phyloP scores from a whole-genome alignment of 2,888 invertebrate genomes.

The Orthonevra nobilis region DNA sequence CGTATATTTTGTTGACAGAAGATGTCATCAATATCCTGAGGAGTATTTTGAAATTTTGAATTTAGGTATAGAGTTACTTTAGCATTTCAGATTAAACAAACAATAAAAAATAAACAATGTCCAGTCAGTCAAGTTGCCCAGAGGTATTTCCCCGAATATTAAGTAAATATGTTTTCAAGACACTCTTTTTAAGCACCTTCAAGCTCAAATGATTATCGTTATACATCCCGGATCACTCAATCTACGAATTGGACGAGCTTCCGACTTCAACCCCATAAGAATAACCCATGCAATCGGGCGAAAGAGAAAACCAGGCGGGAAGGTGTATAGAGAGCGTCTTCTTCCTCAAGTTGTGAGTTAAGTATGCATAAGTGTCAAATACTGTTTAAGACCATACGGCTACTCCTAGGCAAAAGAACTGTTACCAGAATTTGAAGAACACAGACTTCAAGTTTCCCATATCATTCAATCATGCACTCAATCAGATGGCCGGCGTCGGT shows the following conservation, averaged over 20 bases:
- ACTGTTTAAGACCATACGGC: neutral
- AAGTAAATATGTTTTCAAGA: too few species aligned
- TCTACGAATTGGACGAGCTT: slow-evolving; percentile 93
- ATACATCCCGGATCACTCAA: slow-evolving; percentile 96
- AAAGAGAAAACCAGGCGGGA: slow-evolving; percentile 78
- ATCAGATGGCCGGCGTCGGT: slow-evolving; percentile 88
- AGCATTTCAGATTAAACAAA: too few species aligned
- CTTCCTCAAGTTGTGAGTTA: slow-evolving; percentile 81
- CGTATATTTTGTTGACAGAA: neutral
- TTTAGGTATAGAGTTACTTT: too few species aligned
- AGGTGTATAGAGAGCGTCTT: slow-evolving; percentile 84
- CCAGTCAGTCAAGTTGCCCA: slow-evolving; percentile 63
- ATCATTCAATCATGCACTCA: slow-evolving; percentile 92
- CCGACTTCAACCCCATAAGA: slow-evolving; percentile 92
- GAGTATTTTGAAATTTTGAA: too few species aligned
- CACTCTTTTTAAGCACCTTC: slow-evolving; percentile 83
- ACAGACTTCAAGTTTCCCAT: slow-evolving; percentile 90
- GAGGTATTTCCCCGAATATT: slow-evolving; percentile 27
- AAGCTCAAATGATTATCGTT: slow-evolving; percentile 92
- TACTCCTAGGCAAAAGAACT: slow-evolving; percentile 83
- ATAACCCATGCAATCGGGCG: slow-evolving; percentile 85
- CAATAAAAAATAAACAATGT: too few species aligned
- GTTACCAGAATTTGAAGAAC: slow-evolving; percentile 90
- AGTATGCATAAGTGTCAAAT: neutral
- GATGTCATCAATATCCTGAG: too few species aligned